Base-by-base conservation (phyloP, 2,797 vertebrate genomes). In the Enoplosus armatus region DNA sequence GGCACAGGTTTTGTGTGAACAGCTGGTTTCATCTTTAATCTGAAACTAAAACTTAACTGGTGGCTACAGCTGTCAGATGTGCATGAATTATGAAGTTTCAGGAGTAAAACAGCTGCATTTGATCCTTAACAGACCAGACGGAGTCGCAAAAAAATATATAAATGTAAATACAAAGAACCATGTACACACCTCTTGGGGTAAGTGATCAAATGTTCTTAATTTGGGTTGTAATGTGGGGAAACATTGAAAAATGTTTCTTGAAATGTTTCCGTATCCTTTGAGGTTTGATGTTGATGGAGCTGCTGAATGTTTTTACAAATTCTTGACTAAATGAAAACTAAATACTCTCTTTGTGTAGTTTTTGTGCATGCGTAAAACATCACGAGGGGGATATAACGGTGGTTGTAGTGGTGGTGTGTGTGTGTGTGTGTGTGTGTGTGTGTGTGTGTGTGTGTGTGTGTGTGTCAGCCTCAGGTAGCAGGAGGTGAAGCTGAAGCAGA, bases 391-490 rank as follows among this genome's bases (percentile, higher is more conserved):
- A 45, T n/a, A n/a, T 45, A 24, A 68, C n/a, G 37, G 39, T 35
- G 53, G 20, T 26, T 15, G 35, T 20, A n/a, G 11, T 33, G 26
- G 27, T 35, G 67, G 29, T 27, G 55, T 24, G 27, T 56, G 29
- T 47, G 41, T 31, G 18, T 56, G 60, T 45, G 37, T 50, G 41
- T 71, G 39, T 45, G 33, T 64, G 37, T 47, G 61, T 60, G 62
- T 59, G 41, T 68, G 62, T 59, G 65, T 58, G 60, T 54, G 41
- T n/a, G 35, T 68, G 62, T 71, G 47, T 67, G 73, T 22, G 22
- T 31, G 58, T 59, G 31, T 66, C 0, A 18, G 31, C 26, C 33
- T 80, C 77, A 77, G 51, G 72, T 77, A 79, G 72, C 72, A 83
- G 56, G 22, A 64, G 58, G 45, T 71, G 64, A 81, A 60, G 59